Conservation (phyloP, 1,140 invertebrate species). For the Formica exsecta region DNA sequence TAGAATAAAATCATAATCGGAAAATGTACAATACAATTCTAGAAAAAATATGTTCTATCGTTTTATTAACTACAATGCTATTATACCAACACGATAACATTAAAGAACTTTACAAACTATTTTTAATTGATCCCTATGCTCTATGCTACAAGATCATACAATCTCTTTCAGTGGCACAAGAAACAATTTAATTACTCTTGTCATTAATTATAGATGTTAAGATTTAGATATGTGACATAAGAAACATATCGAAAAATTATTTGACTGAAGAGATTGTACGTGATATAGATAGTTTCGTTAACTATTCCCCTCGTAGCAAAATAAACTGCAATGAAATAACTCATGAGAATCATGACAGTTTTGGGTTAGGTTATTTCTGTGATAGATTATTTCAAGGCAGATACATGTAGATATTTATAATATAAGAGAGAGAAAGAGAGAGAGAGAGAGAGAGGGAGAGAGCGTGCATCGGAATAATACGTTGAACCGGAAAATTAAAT, state of each 20-base stretch:
- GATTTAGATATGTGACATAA: background rate
- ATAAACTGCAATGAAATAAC: constrained; percentile 8
- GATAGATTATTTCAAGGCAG: constrained; percentile 47
- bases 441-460: background rate
- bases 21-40: constrained; percentile 8
- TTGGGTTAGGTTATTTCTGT: constrained; percentile 47
- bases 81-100: too few relatives aligned
- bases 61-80: too few relatives aligned
- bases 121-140: too few relatives aligned
- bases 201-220: too few relatives aligned
- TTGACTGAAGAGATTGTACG: background rate
- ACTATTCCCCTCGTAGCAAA: background rate
- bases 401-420: constrained; percentile 1
- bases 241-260: background rate
- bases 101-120: too few relatives aligned
- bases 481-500: background rate
- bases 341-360: constrained; percentile 40
- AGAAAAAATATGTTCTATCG: too few relatives aligned
- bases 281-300: background rate
- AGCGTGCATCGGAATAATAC: background rate
- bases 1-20: background rate
- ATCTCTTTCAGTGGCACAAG: too few relatives aligned
- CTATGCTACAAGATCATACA: too few relatives aligned
- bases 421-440: background rate
- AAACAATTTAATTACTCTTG: too few relatives aligned